phyloP scores from a whole-genome alignment of 2,797 vertebrate species.

The Myripristis murdjan region DNA sequence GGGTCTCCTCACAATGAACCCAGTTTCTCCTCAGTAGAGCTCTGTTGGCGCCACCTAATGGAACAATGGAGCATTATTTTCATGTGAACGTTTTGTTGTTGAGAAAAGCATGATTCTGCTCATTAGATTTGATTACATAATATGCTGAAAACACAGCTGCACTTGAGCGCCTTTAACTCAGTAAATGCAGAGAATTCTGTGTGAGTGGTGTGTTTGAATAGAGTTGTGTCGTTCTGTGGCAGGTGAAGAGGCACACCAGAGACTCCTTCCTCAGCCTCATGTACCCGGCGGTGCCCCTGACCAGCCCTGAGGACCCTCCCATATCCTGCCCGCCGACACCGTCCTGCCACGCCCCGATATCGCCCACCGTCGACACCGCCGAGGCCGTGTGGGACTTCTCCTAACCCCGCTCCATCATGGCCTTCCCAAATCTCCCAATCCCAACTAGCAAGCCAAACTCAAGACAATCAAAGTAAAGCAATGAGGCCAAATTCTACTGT shows the following conservation, averaged over 20 bases:
- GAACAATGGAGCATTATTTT: too few relatives aligned
- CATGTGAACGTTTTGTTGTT: too few relatives aligned
- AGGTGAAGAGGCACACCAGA: constrained; percentile 92
- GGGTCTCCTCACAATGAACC: constrained; percentile 27
- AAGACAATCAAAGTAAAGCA: constrained; percentile 77
- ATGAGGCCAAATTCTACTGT: constrained; percentile 77
- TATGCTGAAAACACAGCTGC: too few relatives aligned
- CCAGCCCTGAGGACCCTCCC: constrained; percentile 79
- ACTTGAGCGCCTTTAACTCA: too few relatives aligned
- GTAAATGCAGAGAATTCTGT: too few relatives aligned
- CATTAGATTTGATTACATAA: too few relatives aligned
- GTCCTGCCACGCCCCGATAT: constrained; percentile 62
- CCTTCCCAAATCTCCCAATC: neutral
- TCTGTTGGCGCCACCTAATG: too few relatives aligned
- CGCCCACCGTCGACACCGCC: constrained; percentile 41
- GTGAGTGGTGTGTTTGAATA: too few relatives aligned
- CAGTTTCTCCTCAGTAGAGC: neutral
- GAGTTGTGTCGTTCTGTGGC: constrained; percentile 33
- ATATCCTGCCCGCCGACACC: constrained; percentile 73
- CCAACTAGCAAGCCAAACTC: constrained; percentile 63
- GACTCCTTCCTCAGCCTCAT: constrained; percentile 91
- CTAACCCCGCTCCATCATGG: constrained; percentile 50
- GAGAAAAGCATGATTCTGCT: too few relatives aligned
- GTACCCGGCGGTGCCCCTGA: constrained; percentile 89
- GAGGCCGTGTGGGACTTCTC: constrained; percentile 86